A percentile compares a stretch with the other conserved stretches of the same genome.
Conservation (phyloP, 2,888 invertebrate species). For the Stenchaetothrips biformis region DNA sequence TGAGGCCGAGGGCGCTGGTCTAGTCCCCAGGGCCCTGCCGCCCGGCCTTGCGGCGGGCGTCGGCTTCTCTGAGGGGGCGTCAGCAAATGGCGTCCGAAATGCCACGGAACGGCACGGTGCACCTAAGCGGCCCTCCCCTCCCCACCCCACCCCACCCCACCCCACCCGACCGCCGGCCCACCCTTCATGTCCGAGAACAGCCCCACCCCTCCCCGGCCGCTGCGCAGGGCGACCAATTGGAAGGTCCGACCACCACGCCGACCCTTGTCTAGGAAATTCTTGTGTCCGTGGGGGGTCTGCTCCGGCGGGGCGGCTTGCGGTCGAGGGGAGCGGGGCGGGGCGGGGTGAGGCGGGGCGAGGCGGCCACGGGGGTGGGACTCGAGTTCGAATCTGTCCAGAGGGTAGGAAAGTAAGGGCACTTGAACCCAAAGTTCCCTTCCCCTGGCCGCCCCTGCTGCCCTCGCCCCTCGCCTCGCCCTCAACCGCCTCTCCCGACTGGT, state of each 20-base stretch:
- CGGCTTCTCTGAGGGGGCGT: too few species aligned
- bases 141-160: not conserved
- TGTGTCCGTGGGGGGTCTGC: constrained; percentile 16
- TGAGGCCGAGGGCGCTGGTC: not conserved
- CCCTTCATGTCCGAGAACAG: not conserved
- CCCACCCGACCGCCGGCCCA: not conserved
- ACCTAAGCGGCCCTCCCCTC: not conserved
- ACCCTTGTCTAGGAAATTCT: constrained; percentile 24
- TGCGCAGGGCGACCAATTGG: not conserved
- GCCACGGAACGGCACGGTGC: not conserved
- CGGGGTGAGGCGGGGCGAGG: not conserved
- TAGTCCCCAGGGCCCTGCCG: not conserved
- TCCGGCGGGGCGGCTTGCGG: not conserved
- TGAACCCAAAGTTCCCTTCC: not conserved
- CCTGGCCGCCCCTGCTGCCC: not conserved
- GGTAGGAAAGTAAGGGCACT: constrained; percentile 24
- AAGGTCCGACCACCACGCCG: not conserved
- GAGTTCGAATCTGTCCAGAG: constrained; percentile 23
- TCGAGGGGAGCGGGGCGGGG: not conserved
- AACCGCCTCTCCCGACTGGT: not conserved
- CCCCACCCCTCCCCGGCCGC: not conserved
- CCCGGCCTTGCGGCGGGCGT: not conserved
- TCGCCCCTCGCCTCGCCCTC: too few species aligned
- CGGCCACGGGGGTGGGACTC: not conserved
- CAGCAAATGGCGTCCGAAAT: too few species aligned